Evolutionary conservation across 1,140 invertebrate genomes (phyloP), one percentile per base, ranked within the genome.

Genomic region (Phymastichus coffea): DNA sequence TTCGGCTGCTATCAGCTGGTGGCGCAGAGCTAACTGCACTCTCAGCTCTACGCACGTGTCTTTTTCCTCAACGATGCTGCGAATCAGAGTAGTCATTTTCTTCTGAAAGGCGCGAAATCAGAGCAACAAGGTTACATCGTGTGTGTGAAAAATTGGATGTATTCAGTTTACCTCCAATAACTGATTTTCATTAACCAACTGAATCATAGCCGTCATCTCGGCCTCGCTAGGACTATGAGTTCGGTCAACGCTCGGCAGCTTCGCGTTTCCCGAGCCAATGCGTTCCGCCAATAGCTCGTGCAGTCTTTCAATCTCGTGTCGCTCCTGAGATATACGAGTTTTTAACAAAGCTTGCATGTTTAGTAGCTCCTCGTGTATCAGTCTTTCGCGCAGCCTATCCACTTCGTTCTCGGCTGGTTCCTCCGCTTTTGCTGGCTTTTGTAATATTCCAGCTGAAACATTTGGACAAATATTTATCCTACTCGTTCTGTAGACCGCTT

Each of bases 331-430:
- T 30, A 89, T 87, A 66, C 86, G 85, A 0, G 82, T 80, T 70
- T 85, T 86, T 4, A 89, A 70, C 22, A 85, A 76, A 1, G 82
- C 82, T 63, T 88, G 86, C 65, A 87, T 80, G 46, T 83, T 84
- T n/a, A 86, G 69, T 58, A 88, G 79, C 71, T 88, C 87, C 3
- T 86, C 83, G 49, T 87, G 85, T 69, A 88, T 85, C 12, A 89
- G 75, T 70, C 82, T 85, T 6, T 88, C 73, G 48, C 83, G 74
- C 15, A 88, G 65, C 26, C 84, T 77, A 57, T 84, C 83, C 2
- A 84, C 68, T 57, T 84, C 82, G 49, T 78, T 70, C 20, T 64
- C 63, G 61, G 85, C 81, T 3, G 75, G 68, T 64, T 81, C 40
- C n/a, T 61, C 51, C 30, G 12, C 1, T 17, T 52, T 44, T 57